phyloP scores from a whole-genome alignment of 2,888 invertebrate species.

The Sarcophaga rosellei region DNA sequence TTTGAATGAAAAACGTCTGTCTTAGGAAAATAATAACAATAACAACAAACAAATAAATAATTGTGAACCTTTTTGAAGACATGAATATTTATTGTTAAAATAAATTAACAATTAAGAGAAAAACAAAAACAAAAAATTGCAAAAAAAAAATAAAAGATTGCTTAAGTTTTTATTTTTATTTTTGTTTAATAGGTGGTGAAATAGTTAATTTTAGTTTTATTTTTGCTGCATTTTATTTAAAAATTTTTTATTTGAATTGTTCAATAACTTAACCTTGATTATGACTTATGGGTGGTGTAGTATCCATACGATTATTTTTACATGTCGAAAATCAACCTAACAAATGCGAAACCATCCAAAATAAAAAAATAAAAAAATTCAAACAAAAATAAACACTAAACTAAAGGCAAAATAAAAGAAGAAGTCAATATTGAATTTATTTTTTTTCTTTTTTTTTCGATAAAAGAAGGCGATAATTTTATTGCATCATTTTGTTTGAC shows the following conservation, averaged over 20 bases:
- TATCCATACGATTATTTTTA: conserved; percentile 26
- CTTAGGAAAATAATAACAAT: too few relatives aligned
- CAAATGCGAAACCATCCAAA: too few relatives aligned
- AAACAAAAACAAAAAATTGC: conserved; percentile 24
- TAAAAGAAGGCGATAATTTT: conserved; percentile 40
- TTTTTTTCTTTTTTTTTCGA: neutral
- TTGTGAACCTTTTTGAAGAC: too few relatives aligned
- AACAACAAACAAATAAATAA: too few relatives aligned
- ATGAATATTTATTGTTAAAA: too few relatives aligned
- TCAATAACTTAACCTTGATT: conserved; percentile 43
- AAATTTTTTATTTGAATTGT: conserved; percentile 21
- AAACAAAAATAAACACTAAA: conserved; percentile 21
- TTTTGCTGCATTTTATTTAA: neutral
- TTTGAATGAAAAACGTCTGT: too few relatives aligned
- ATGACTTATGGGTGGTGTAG: conserved; percentile 29
- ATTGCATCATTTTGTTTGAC: conserved; percentile 60
- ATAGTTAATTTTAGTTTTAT: neutral
- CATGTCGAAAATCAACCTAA: conserved; percentile 5
- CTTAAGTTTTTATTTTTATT: conserved; percentile 17
- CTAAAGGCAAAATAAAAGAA: conserved; percentile 31
- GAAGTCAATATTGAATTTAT: conserved; percentile 49
- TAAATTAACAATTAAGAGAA: neutral
- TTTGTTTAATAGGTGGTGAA: neutral
- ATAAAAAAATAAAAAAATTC: too few relatives aligned
- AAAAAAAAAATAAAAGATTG: conserved; percentile 18